Conservation (phyloP, 1,140 invertebrate genomes). For the Musca vetustissima region DNA sequence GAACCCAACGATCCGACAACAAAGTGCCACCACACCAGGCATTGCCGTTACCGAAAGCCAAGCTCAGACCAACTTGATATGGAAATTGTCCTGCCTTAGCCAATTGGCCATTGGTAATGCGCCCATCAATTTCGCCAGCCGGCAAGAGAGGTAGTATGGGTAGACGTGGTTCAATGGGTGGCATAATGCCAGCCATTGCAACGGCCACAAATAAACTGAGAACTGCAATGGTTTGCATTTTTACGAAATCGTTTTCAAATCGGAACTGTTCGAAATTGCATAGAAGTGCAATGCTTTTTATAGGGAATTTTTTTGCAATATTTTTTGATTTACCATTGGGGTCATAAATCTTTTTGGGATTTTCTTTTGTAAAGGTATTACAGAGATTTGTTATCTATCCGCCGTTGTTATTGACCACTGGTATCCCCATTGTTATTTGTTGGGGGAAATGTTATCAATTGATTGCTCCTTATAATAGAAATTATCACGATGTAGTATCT, state of each 20-base stretch:
- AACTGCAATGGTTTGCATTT: conserved; percentile 8
- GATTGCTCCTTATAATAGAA: too few species aligned
- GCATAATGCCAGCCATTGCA: conserved; percentile 2
- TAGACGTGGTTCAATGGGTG: neutral
- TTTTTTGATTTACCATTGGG: too few species aligned
- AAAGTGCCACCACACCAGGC: conserved; percentile 28
- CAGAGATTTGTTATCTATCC: too few species aligned
- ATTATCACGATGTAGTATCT: too few species aligned
- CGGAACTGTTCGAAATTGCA: conserved; percentile 29
- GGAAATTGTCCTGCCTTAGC: conserved; percentile 26
- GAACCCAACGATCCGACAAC: conserved; percentile 18
- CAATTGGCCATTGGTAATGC: conserved; percentile 47
- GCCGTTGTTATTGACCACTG: too few species aligned
- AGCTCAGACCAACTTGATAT: conserved; percentile 22
- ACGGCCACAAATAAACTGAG: conserved; percentile 15
- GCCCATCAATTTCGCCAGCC: conserved; percentile 29
- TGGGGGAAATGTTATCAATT: too few species aligned
- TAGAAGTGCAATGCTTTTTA: too few species aligned
- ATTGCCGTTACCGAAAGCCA: neutral
- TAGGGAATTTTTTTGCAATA: too few species aligned
- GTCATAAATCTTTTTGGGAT: too few species aligned
- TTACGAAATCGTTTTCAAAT: conserved; percentile 29
- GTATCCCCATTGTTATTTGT: too few species aligned
- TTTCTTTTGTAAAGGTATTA: too few species aligned
- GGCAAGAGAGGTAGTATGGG: neutral